Percentiles rank a stretch among this genome's conserved stretches.
phyloP scores from a whole-genome alignment of 2,888 invertebrate genomes.

The Fabriciana adippe region DNA sequence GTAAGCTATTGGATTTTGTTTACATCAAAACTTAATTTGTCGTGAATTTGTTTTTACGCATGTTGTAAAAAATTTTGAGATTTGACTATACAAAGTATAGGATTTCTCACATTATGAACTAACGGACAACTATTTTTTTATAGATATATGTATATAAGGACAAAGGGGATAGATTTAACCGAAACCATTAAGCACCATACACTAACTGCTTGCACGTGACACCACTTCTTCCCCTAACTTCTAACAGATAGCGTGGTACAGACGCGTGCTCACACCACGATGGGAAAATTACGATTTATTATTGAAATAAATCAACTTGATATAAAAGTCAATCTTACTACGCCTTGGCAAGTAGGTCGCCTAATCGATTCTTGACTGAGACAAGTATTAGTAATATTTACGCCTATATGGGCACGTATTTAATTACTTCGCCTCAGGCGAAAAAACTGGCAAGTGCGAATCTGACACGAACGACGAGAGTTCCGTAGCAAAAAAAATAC shows the following conservation, averaged over 20 bases:
- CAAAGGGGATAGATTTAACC: conserved; percentile 28
- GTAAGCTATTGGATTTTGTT: not conserved
- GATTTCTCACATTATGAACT: not conserved
- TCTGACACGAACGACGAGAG: too few species aligned
- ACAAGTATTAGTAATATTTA: too few species aligned
- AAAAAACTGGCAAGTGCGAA: too few species aligned
- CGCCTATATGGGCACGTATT: too few species aligned
- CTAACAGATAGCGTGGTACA: conserved; percentile 17
- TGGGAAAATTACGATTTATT: conserved; percentile 26
- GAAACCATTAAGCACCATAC: conserved; percentile 33
- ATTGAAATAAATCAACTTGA: conserved; percentile 14
- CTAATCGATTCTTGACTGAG: too few species aligned
- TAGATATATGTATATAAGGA: not conserved
- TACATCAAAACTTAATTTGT: not conserved
- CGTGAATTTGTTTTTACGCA: too few species aligned
- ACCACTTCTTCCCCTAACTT: conserved; percentile 59
- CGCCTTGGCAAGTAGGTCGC: too few species aligned
- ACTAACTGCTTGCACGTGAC: conserved; percentile 72
- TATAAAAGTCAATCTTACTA: not conserved
- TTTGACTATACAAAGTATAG: too few species aligned
- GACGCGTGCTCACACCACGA: conserved; percentile 31
- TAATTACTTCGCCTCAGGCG: too few species aligned
- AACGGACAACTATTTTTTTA: conserved; percentile 40
- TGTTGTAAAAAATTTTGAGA: too few species aligned
- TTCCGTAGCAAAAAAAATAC: too few species aligned